phyloP scores from a whole-genome alignment of 2,797 vertebrate species.

The Sebastes iracundus region DNA sequence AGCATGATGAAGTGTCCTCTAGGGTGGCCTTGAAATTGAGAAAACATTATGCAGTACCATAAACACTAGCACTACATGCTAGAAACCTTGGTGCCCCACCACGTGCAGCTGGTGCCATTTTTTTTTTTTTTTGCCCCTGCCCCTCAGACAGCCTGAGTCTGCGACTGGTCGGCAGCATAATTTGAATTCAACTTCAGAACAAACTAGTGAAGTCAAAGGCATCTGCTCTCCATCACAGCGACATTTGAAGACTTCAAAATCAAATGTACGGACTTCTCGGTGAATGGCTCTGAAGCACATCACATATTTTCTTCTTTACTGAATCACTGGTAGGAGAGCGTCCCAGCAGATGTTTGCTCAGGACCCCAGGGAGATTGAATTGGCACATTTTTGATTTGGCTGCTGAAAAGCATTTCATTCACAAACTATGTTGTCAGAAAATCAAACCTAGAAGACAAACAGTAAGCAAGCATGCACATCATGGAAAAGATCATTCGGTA shows the following conservation, averaged over 20 bases:
- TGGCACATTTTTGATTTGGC: slow-evolving; percentile 50
- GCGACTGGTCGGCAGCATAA: background rate
- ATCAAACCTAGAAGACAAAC: slow-evolving; percentile 47
- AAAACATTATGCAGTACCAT: no score
- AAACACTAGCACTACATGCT: no score
- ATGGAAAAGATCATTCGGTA: slow-evolving; percentile 1
- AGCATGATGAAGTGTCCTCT: no score
- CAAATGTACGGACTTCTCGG: background rate
- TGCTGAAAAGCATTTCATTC: slow-evolving; percentile 46
- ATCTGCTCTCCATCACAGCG: background rate
- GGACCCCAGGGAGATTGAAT: slow-evolving; percentile 41
- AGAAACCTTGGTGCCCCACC: no score
- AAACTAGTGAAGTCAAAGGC: background rate
- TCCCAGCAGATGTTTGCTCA: slow-evolving; percentile 38
- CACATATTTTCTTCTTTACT: slow-evolving; percentile 30
- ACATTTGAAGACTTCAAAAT: slow-evolving; percentile 29
- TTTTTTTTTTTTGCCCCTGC: no score
- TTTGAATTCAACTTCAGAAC: slow-evolving; percentile 18
- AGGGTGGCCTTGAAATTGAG: no score
- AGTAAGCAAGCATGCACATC: slow-evolving; percentile 14
- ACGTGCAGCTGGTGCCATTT: no score
- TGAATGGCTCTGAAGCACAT: slow-evolving; percentile 24
- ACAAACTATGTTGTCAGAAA: slow-evolving; percentile 42
- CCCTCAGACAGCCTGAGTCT: no score
- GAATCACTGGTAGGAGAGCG: slow-evolving; percentile 27